Evolutionary conservation across 2,888 invertebrate genomes (phyloP), one percentile per base, ranked within the genome.

Genomic region (Phaedon cochleariae): DNA sequence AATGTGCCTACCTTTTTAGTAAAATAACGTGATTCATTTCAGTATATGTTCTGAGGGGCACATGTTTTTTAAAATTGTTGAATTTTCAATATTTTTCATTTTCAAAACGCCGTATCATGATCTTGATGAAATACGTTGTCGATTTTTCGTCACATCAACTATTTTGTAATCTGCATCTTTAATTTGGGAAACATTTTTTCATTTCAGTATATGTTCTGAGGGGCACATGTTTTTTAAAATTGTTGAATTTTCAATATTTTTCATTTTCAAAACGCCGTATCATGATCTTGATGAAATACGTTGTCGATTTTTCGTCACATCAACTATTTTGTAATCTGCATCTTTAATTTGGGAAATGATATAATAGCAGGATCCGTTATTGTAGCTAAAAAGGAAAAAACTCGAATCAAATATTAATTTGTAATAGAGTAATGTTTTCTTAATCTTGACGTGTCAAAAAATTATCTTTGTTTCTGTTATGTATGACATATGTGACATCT

Each of bases 381-480:
- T n/a, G n/a, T n/a, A 26, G 26, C 7, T 26, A 7, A 26, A 7
- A 7, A 5, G 26, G 26, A 26, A 26, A 26, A 26, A 7, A 26
- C 26, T 26, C 3, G 3, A 5, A 7, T 26, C 4, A 26, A 26
- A 26, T 26, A 26, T 26, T 26, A 5, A 26, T 26, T 26, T 5
- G 26, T 34, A 34, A 34, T 6, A 1, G 1, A 10, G 70, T 69
- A 64, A 72, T 65, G 53, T 61, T 72, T 72, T 72, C 59, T 62
- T 61, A 61, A 67, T 65, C 64, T 72, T 69, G 69, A 64, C 68
- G 70, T 73, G 71, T 68, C 68, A 66, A 72, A 63, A 72, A 68
- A 69, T 72, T 64, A 41, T 72, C 69, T 64, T 69, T 67, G 68
- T 72, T 72, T 69, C 59, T 49, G 63, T 54, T 54, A 45, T 49